Evolutionary conservation across 23 tunicate species (phyloP).

Genomic region (Oikopleura vanhoeffeni): DNA sequence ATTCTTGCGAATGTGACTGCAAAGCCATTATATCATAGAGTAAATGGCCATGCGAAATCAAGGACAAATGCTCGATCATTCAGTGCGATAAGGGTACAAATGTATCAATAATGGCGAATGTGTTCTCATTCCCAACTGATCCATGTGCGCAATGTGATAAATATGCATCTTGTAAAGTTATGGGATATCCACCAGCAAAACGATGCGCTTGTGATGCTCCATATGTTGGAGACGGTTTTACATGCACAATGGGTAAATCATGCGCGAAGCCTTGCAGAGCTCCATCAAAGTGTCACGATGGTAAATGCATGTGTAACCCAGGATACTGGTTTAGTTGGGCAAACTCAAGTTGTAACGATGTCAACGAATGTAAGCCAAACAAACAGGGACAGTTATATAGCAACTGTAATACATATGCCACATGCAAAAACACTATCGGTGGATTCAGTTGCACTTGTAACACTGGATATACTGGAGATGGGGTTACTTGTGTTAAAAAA

Average conservation of each 20-base stretch:
- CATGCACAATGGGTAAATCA: neutral
- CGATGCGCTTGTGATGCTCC: neutral
- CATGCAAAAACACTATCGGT: conserved; percentile 8
- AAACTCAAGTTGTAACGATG: conserved; percentile 15
- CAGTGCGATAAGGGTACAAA: neutral
- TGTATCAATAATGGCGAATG: neutral
- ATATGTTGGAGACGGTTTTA: neutral
- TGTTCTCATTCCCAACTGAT: neutral
- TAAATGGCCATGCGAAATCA: neutral
- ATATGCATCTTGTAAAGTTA: neutral
- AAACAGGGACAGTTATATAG: neutral
- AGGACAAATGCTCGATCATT: neutral
- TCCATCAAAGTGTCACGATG: neutral
- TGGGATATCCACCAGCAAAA: neutral
- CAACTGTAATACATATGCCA: neutral
- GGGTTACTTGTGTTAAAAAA: neutral
- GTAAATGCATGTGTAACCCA: neutral
- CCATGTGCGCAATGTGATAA: neutral
- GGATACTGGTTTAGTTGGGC: neutral
- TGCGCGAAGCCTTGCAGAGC: neutral
- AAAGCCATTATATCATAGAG: too few species aligned
- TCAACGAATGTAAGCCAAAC: conserved; percentile 21
- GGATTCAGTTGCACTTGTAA: conserved; percentile 2
- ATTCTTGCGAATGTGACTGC: too few species aligned
- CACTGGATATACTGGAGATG: neutral